Conservation (phyloP, 1,140 invertebrate genomes). For the Macrostomum lignano region DNA sequence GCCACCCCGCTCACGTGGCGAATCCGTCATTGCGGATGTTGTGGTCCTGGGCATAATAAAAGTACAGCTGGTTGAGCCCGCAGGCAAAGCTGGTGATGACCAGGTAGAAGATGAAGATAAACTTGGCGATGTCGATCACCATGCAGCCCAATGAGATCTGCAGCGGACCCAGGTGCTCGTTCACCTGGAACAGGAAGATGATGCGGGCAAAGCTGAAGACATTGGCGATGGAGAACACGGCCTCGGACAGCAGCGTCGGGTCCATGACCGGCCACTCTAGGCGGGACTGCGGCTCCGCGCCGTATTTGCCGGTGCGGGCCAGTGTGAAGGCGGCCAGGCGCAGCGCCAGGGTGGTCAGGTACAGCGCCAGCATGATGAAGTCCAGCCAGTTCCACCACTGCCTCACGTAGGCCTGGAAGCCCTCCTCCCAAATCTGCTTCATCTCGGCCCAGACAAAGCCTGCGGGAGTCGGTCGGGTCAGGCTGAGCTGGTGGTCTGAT, state of each 20-base stretch:
- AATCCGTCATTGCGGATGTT: conserved; percentile 12
- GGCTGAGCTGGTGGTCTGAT: no score
- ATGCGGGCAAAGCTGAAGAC: conserved; percentile 27
- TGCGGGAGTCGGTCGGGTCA: no score
- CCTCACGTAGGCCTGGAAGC: conserved; percentile 54
- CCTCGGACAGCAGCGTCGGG: conserved; percentile 22
- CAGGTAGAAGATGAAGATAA: conserved; percentile 31
- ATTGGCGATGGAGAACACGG: conserved; percentile 24
- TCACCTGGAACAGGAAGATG: conserved; percentile 28
- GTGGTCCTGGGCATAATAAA: conserved; percentile 13
- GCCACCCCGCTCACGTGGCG: conserved; percentile 19
- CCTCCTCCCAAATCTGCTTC: conserved; percentile 51
- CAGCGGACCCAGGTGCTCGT: conserved; percentile 28
- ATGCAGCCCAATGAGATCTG: conserved; percentile 33
- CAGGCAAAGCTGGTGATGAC: conserved; percentile 30
- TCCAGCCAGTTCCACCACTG: conserved; percentile 91
- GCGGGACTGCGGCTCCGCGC: conserved; percentile 12
- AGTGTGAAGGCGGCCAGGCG: conserved; percentile 15
- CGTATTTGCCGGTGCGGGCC: conserved; percentile 10
- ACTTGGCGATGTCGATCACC: conserved; percentile 32
- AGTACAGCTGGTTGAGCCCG: conserved; percentile 31
- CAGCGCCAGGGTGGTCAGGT: conserved; percentile 28
- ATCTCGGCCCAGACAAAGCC: conserved; percentile 67
- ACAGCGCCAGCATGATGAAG: conserved; percentile 42
- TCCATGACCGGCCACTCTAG: conserved; percentile 20